A percentile compares a stretch with the other conserved stretches of the same genome.
Conservation (phyloP, 2,113 vertebrate genomes). For the Lagenorhynchus albirostris region DNA sequence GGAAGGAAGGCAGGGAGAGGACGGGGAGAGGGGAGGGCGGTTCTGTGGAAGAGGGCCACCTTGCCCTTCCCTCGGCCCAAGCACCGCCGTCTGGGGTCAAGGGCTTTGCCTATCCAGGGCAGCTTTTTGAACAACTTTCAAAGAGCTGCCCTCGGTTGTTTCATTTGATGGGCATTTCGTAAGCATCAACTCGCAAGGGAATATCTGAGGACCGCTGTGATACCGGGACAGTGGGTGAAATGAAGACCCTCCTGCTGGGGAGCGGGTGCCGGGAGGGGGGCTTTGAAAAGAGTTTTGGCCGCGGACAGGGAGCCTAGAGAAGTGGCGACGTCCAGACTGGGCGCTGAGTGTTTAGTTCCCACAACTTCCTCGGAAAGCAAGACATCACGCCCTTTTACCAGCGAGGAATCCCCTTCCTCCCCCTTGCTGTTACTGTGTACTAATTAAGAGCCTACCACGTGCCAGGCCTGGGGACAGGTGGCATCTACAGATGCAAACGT, state of each 20-base stretch:
- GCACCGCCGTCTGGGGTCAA: neutral
- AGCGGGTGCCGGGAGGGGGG: too few relatives aligned
- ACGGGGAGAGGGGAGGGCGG: rapidly evolving
- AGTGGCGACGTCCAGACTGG: neutral
- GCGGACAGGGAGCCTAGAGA: neutral
- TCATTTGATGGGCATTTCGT: neutral
- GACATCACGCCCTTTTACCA: rapidly evolving
- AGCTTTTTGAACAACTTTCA: neutral
- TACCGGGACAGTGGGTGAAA: neutral
- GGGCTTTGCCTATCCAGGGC: neutral
- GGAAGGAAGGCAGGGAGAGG: neutral
- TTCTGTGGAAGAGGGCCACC: rapidly evolving
- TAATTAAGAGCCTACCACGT: neutral
- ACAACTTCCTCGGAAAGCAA: rapidly evolving
- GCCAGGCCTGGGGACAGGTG: neutral
- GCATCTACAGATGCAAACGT: rapidly evolving
- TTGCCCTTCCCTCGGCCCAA: rapidly evolving
- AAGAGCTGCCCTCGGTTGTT: neutral
- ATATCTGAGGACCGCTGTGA: rapidly evolving
- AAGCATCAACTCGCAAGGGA: neutral
- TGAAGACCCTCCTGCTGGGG: neutral
- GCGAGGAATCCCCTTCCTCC: too few relatives aligned
- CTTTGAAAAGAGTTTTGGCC: neutral
- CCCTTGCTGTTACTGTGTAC: rapidly evolving
- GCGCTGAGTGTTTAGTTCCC: rapidly evolving